Conservation (phyloP, 2,888 invertebrate species). For the Andrena dorsata region DNA sequence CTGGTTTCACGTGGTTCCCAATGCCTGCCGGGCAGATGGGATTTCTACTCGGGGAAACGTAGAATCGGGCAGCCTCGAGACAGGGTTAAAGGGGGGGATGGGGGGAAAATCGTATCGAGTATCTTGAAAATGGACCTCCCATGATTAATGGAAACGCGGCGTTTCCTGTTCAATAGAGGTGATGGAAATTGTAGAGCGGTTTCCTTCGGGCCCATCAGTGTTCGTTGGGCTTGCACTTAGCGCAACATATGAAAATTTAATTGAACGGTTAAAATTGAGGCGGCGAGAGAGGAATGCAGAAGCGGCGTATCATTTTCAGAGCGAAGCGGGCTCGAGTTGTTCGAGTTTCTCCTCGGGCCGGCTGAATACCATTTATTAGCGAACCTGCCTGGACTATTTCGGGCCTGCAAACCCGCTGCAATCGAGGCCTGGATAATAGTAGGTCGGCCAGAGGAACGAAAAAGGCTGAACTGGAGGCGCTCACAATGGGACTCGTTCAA, state of each 20-base stretch:
- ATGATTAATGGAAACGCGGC: constrained; percentile 13
- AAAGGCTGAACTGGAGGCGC: constrained; percentile 22
- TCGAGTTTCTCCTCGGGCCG: constrained; percentile 12
- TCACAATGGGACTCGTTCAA: neutral
- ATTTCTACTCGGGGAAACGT: constrained; percentile 31
- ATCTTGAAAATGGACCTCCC: constrained; percentile 10
- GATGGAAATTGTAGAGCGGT: neutral
- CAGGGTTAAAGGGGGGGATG: neutral
- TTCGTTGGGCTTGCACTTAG: no score
- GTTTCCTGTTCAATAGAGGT: neutral
- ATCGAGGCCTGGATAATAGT: constrained; percentile 43
- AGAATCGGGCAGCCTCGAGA: constrained; percentile 12
- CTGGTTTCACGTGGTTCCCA: constrained; percentile 61
- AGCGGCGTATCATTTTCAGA: constrained; percentile 37
- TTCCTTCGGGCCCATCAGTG: neutral
- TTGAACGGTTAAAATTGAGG: neutral
- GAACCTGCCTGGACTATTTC: constrained; percentile 36
- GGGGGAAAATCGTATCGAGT: constrained; percentile 35
- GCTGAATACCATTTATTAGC: constrained; percentile 51
- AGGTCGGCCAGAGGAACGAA: constrained; percentile 26
- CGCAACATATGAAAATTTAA: no score
- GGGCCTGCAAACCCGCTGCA: constrained; percentile 25
- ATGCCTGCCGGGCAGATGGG: constrained; percentile 53
- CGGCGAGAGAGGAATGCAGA: neutral
- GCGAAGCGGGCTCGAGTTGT: constrained; percentile 19